Evolutionary conservation across 1,140 invertebrate species (phyloP).

Genomic region (Bemisia tabaci): DNA sequence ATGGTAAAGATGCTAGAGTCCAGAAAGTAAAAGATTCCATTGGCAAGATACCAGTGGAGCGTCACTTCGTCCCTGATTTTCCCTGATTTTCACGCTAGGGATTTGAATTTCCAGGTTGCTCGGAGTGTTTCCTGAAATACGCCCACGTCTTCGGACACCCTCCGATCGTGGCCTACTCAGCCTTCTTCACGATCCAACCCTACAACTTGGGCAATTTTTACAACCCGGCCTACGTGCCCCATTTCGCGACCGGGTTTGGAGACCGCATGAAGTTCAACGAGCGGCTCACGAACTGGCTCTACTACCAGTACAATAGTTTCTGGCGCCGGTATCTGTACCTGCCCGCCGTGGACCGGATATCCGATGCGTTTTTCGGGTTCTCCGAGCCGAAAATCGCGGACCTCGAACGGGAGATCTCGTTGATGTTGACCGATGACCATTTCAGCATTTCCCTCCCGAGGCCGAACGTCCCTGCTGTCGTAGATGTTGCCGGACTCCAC

Average conservation of each 20-base stretch:
- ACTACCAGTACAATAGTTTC: not conserved
- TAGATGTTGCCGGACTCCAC: constrained; percentile 45
- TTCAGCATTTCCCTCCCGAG: constrained; percentile 34
- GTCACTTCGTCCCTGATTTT: too few relatives aligned
- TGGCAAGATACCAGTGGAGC: too few relatives aligned
- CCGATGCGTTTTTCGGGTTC: constrained; percentile 20
- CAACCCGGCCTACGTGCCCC: constrained; percentile 20
- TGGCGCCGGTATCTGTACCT: constrained; percentile 1
- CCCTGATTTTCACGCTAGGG: too few relatives aligned
- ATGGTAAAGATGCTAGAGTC: too few relatives aligned
- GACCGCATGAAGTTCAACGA: constrained; percentile 12
- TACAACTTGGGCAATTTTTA: constrained; percentile 13
- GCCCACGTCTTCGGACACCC: not conserved
- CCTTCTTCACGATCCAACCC: not conserved
- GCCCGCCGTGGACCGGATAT: constrained; percentile 1
- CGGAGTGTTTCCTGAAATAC: not conserved
- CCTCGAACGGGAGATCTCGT: constrained; percentile 22
- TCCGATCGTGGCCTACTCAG: not conserved
- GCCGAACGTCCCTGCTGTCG: constrained; percentile 33
- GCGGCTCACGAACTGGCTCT: constrained; percentile 11
- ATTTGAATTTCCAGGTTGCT: too few relatives aligned
- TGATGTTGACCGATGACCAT: constrained; percentile 42
- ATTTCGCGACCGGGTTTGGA: constrained; percentile 1
- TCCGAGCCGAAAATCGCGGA: constrained; percentile 17
- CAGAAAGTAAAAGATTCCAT: too few relatives aligned